These are phyloP conservation scores for Pogonomyrmex barbatus DNA, from an alignment of 1,140 invertebrate species.

Conservation along the genomic window DNA sequence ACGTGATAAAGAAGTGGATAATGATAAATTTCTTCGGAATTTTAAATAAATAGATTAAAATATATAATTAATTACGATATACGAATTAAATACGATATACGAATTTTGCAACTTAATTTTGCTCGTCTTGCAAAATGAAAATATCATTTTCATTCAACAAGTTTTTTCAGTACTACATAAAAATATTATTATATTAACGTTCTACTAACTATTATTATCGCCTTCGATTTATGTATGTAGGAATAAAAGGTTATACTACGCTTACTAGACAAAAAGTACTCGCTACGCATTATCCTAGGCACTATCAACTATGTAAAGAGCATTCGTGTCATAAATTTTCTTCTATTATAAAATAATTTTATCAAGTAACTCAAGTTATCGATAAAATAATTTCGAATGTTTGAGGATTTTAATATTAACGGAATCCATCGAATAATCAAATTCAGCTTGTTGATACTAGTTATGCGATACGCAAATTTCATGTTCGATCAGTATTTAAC, in stretches of 20 bases:
- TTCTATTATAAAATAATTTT: slow-evolving; percentile 4
- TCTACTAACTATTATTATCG: slow-evolving; percentile 47
- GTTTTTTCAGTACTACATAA: slow-evolving; percentile 26
- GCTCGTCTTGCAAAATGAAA: background rate
- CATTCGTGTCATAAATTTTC: slow-evolving; percentile 17
- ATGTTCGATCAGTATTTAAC: background rate
- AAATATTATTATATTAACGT: slow-evolving; percentile 32
- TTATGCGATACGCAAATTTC: background rate
- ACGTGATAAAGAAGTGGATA: background rate
- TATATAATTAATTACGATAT: background rate
- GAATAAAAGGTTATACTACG: slow-evolving; percentile 32
- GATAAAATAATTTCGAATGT: slow-evolving; percentile 22
- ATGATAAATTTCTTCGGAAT: background rate
- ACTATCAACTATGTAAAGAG: background rate
- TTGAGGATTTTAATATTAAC: slow-evolving; percentile 21
- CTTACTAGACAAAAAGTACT: slow-evolving; percentile 8
- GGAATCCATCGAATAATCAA: slow-evolving; percentile 5
- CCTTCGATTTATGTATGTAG: background rate
- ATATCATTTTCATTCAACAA: slow-evolving; percentile 21
- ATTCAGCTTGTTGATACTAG: too few species aligned
- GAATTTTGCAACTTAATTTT: background rate
- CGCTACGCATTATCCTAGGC: background rate
- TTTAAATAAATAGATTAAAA: background rate
- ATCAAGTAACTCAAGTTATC: background rate
- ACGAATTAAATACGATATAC: too few species aligned